Evolutionary conservation across 2,888 invertebrate genomes (phyloP).

Genomic region (Augochlorella aurata): DNA sequence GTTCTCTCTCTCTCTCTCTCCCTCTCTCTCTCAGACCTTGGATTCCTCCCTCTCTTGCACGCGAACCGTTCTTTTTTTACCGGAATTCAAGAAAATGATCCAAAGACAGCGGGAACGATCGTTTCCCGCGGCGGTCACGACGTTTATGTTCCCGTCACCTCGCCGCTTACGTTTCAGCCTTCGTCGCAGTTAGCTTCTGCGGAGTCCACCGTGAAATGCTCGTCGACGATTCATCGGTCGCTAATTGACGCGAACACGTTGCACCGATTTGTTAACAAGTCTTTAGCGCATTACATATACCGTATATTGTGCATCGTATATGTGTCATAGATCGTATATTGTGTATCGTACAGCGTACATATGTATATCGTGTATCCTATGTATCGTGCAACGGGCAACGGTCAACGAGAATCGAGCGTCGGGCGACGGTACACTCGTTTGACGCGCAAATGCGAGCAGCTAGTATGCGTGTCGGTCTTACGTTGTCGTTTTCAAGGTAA

Average conservation of each 20-base stretch:
- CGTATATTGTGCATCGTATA: not conserved
- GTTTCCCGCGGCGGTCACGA: not conserved
- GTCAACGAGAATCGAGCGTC: not conserved
- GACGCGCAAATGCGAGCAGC: slow-evolving; percentile 48
- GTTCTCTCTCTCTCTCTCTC: not conserved
- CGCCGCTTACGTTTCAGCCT: not conserved
- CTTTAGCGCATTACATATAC: not conserved
- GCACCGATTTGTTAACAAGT: not conserved
- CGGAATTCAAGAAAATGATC: not conserved
- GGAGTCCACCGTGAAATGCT: not conserved
- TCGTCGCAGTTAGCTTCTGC: not conserved
- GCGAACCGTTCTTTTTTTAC: not conserved
- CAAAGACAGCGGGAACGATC: not conserved
- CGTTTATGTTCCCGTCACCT: not conserved
- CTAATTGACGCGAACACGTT: slow-evolving; percentile 11
- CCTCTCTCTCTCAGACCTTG: not conserved
- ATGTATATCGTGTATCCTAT: not conserved
- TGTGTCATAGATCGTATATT: no score
- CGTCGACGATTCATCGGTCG: not conserved
- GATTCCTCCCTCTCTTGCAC: not conserved
- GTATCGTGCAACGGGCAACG: not conserved
- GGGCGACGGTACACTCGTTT: slow-evolving; percentile 17
- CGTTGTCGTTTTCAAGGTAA: slow-evolving; percentile 43
- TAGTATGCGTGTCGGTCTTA: slow-evolving; percentile 29
- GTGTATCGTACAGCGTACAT: no score